phyloP scores from a whole-genome alignment of 2,888 invertebrate genomes.

The Macrophya annulata region DNA sequence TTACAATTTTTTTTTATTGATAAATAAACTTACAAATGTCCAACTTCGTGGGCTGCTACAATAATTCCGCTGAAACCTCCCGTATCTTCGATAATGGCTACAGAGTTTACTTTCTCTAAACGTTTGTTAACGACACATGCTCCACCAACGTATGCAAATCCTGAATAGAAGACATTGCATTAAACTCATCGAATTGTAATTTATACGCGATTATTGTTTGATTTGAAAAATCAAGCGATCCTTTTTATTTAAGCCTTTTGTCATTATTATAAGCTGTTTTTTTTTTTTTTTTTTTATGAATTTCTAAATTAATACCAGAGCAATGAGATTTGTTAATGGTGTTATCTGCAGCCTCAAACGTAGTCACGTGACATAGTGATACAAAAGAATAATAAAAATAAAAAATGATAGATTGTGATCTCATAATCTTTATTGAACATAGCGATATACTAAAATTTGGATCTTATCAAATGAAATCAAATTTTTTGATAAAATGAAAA shows the following conservation, averaged over 20 bases:
- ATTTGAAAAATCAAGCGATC: background rate
- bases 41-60: slow-evolving; percentile 97
- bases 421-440: background rate
- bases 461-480: background rate
- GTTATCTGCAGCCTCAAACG: slow-evolving; percentile 42
- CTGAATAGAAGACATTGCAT: slow-evolving; percentile 79
- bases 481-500: background rate
- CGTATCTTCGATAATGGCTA: slow-evolving; percentile 97
- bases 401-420: background rate
- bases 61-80: slow-evolving; percentile 98
- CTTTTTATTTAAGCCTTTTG: slow-evolving; percentile 47
- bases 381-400: background rate
- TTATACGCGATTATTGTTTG: slow-evolving; percentile 8
- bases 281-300: slow-evolving; percentile 50
- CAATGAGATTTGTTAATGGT: slow-evolving; percentile 58
- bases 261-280: slow-evolving; percentile 51
- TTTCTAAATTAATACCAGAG: slow-evolving; percentile 68
- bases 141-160: slow-evolving; percentile 97
- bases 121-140: slow-evolving; percentile 98
- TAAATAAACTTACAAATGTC: slow-evolving; percentile 91
- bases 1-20: background rate
- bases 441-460: background rate
- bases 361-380: background rate
- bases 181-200: background rate
- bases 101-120: slow-evolving; percentile 97